phyloP scores from a whole-genome alignment of 2,797 vertebrate species.

The Tapera naevia region DNA sequence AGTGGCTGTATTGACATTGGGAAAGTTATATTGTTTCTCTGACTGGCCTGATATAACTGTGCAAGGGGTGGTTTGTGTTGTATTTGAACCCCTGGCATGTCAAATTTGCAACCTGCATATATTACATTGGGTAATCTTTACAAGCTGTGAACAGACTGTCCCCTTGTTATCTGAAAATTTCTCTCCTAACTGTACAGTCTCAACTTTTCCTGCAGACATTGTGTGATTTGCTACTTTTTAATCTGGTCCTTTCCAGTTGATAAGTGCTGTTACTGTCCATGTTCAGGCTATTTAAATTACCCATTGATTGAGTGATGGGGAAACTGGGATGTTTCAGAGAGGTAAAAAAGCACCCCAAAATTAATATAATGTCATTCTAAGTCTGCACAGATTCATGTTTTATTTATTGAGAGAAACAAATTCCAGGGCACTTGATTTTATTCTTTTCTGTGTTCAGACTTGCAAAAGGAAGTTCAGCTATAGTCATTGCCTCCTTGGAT shows the following conservation, averaged over 20 bases:
- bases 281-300: not conserved
- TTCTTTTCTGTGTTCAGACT: not conserved
- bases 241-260: not conserved
- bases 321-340: not conserved
- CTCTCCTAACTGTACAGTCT: not conserved
- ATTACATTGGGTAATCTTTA: not conserved
- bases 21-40: rapidly evolving
- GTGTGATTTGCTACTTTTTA: not conserved
- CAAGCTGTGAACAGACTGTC: not conserved
- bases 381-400: not conserved
- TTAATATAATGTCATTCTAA: not conserved
- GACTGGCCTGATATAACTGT: not conserved
- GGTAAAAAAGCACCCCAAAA: not conserved
- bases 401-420: not conserved
- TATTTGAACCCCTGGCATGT: not conserved
- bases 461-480: not conserved
- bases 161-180: not conserved
- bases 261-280: not conserved
- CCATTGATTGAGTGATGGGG: not conserved
- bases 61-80: not conserved
- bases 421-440: not conserved
- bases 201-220: not conserved
- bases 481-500: not conserved
- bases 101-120: rapidly evolving
- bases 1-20: not conserved